These are phyloP conservation scores for Drosophila aff. DNA, from an alignment of 1,140 invertebrate species.

Conservation along the genomic window DNA sequence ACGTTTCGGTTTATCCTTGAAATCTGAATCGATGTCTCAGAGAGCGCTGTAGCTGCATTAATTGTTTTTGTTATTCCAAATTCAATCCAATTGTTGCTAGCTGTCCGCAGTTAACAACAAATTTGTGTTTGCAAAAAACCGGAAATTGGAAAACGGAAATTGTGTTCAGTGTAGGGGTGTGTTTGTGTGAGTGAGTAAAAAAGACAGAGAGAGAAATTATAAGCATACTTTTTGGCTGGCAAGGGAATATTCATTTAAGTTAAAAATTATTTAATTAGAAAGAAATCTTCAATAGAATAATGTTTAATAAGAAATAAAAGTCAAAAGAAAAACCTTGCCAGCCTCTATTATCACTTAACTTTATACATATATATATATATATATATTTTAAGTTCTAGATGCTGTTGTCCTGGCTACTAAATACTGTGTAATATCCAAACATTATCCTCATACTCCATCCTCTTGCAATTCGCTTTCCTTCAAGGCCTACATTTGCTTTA, in stretches of 20 bases:
- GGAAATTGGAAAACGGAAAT: slow-evolving; percentile 46
- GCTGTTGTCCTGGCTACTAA: slow-evolving; percentile 14
- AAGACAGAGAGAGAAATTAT: slow-evolving; percentile 1
- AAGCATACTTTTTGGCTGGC: slow-evolving; percentile 39
- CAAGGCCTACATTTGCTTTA: slow-evolving; percentile 62
- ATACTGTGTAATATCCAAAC: slow-evolving; percentile 25
- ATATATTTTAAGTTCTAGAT: slow-evolving; percentile 39
- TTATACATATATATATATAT: slow-evolving; percentile 20
- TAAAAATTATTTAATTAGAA: background rate
- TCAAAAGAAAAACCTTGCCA: background rate
- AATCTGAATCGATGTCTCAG: slow-evolving; percentile 51
- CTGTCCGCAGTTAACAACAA: slow-evolving; percentile 46
- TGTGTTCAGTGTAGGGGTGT: slow-evolving; percentile 20
- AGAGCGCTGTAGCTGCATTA: slow-evolving; percentile 46
- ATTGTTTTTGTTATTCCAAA: no score
- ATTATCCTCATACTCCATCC: background rate
- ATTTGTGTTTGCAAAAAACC: slow-evolving; percentile 52
- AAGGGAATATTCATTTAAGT: background rate
- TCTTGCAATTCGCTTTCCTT: slow-evolving; percentile 18
- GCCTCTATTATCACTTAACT: slow-evolving; percentile 37
- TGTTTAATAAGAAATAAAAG: background rate
- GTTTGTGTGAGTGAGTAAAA: slow-evolving; percentile 4
- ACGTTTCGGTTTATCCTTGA: slow-evolving; percentile 45
- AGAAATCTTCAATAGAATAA: background rate
- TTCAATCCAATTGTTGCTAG: slow-evolving; percentile 11